Percentiles rank a stretch among this genome's conserved stretches.
Conservation (phyloP, 1,140 invertebrate species). For the Copidosoma floridanum region DNA sequence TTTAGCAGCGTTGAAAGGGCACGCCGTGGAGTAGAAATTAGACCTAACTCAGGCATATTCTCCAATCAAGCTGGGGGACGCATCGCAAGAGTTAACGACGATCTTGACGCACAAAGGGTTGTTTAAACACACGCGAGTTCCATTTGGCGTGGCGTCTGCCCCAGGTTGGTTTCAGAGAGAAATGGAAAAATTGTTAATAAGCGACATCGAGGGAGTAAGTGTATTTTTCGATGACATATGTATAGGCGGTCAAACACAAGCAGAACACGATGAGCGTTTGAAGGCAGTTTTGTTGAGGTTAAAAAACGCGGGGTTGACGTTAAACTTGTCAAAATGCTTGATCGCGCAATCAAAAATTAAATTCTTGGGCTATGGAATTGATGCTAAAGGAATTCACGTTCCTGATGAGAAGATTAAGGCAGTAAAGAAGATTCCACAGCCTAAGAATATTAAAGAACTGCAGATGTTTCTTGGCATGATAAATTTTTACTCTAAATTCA, state of each 20-base stretch:
- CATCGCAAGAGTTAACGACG: neutral
- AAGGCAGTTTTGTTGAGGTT: neutral
- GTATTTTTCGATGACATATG: constrained; percentile 12
- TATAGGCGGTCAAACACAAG: neutral
- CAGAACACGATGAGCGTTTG: neutral
- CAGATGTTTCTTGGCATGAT: constrained; percentile 4
- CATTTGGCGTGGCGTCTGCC: neutral
- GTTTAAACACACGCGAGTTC: neutral
- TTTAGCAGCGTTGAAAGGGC: neutral
- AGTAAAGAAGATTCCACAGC: neutral
- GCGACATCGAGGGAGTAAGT: neutral
- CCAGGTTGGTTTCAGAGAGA: constrained; percentile 1
- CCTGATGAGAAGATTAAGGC: constrained; percentile 4
- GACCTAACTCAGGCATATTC: neutral
- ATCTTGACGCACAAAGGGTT: neutral
- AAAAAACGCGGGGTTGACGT: neutral
- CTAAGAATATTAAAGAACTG: neutral
- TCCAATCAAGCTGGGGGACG: neutral
- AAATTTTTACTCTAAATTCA: constrained; percentile 15
- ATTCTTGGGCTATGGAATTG: constrained; percentile 4
- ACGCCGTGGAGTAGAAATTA: neutral
- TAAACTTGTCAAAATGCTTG: constrained; percentile 2
- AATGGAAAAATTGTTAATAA: constrained; percentile 3
- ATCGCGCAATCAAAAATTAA: neutral
- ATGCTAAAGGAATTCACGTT: neutral